Conservation (phyloP, 2,113 vertebrate genomes). For the Nothoprocta perdicaria region DNA sequence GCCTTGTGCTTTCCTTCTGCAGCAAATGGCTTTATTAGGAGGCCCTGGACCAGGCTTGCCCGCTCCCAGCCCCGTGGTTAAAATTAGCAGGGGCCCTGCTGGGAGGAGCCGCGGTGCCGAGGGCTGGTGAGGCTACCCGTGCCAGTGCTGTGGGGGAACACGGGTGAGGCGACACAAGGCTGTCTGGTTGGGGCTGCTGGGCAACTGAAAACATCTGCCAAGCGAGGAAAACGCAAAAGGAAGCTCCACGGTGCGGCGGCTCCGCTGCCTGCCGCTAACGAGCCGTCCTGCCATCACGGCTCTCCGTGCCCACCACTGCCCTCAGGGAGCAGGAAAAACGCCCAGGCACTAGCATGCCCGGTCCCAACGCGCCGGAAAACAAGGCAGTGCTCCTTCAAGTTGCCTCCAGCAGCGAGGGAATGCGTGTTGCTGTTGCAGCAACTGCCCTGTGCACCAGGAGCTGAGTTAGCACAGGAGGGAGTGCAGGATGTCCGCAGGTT, state of each 20-base stretch:
- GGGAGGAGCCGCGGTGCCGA: background rate
- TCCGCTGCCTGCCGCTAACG: background rate
- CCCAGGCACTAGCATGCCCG: background rate
- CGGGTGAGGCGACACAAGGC: too few species aligned
- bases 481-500: fast-evolving
- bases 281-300: background rate
- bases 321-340: background rate
- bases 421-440: fast-evolving
- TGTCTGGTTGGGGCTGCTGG: background rate
- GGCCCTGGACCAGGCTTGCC: background rate
- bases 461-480: background rate
- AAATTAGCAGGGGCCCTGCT: background rate
- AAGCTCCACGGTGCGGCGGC: background rate
- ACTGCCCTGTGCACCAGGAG: fast-evolving
- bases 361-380: background rate
- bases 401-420: background rate
- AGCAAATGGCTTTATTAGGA: background rate
- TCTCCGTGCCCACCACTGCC: background rate
- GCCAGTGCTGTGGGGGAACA: too few species aligned
- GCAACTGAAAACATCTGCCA: background rate
- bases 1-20: background rate
- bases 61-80: background rate
- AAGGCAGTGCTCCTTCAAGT: fast-evolving
- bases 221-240: background rate
- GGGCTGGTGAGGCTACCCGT: background rate